phyloP scores from a whole-genome alignment of 2,797 vertebrate genomes.

The Hylomyscus alleni region DNA sequence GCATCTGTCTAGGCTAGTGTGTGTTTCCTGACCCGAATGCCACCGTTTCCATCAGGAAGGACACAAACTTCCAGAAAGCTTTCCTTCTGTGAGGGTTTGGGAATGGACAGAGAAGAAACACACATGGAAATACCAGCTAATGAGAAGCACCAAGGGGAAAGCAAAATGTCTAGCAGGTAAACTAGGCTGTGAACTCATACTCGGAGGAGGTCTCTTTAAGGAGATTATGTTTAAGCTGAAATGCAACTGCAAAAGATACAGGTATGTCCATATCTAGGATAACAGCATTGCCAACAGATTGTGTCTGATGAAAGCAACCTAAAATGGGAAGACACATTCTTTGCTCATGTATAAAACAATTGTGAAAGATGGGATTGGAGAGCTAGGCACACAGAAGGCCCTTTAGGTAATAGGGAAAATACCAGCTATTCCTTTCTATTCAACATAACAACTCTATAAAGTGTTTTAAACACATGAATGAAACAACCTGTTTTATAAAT shows the following conservation, averaged over 20 bases:
- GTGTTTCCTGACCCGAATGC: too few species aligned
- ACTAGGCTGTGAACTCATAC: background rate
- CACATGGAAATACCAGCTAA: background rate
- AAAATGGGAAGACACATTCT: background rate
- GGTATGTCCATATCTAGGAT: background rate
- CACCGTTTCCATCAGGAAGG: too few species aligned
- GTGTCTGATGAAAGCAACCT: background rate
- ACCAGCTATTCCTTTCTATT: background rate
- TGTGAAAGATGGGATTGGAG: background rate
- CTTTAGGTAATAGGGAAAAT: background rate
- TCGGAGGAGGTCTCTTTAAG: background rate
- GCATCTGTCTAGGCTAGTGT: too few species aligned
- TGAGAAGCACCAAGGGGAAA: background rate
- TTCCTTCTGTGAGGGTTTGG: background rate
- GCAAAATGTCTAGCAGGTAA: background rate
- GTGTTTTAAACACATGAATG: background rate
- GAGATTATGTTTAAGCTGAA: background rate
- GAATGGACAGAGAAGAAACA: background rate
- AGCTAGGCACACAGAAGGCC: too few species aligned
- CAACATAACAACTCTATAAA: background rate
- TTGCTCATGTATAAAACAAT: background rate
- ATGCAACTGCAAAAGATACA: background rate
- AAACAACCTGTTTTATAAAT: background rate
- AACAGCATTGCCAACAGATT: background rate
- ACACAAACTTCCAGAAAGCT: background rate